Conservation (phyloP, 2,888 invertebrate species). For the Yponomeuta malinellus region DNA sequence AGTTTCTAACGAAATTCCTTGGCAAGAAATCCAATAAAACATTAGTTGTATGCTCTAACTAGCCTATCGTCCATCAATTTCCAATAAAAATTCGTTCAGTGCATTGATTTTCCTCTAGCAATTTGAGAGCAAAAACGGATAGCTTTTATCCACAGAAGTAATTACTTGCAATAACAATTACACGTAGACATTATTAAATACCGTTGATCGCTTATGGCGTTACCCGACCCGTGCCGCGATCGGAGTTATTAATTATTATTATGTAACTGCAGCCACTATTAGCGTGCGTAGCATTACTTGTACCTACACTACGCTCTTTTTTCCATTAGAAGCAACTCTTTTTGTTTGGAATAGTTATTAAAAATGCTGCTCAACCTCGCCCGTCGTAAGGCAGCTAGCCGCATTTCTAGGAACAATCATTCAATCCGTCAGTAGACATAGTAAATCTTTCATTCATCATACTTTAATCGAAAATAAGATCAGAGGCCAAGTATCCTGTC, state of each 20-base stretch:
- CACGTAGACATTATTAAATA: conserved; percentile 31
- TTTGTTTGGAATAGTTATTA: background rate
- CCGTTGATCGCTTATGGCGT: conserved; percentile 22
- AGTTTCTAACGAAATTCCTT: background rate
- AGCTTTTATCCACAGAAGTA: conserved; percentile 15
- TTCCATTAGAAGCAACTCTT: background rate
- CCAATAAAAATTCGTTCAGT: background rate
- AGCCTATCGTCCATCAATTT: background rate
- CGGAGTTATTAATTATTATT: conserved; percentile 42
- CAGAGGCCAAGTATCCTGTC: conserved; percentile 37
- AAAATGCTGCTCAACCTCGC: background rate
- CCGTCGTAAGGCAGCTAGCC: background rate
- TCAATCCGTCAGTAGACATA: conserved; percentile 34
- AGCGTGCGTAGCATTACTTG: conserved; percentile 37
- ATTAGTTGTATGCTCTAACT: background rate
- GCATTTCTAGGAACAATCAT: conserved; percentile 12
- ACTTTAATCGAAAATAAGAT: conserved; percentile 56
- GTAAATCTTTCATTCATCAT: conserved; percentile 58
- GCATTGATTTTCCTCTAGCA: conserved; percentile 1
- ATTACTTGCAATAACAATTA: conserved; percentile 27
- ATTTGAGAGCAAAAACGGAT: conserved; percentile 9
- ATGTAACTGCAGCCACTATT: conserved; percentile 42
- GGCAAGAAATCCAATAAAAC: background rate
- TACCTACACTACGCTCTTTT: background rate
- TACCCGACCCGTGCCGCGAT: conserved; percentile 23